Base-by-base conservation (phyloP, 2,113 vertebrate genomes). In the Urocynchramus pylzowi region DNA sequence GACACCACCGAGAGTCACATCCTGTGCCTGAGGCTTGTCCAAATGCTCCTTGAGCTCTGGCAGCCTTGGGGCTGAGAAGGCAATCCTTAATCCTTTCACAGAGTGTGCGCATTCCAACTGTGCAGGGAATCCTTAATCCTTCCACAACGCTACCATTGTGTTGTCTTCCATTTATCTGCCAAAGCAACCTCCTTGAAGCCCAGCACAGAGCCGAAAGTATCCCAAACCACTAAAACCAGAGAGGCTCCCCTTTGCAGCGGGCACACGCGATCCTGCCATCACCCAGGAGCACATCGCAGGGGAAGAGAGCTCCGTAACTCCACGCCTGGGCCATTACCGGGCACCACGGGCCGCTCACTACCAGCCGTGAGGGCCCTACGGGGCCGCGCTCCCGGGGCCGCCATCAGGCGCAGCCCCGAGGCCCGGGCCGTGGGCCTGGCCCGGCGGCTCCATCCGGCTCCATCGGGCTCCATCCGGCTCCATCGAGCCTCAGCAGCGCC, bases 291-390 rank as follows among this genome's bases (percentile, higher is more conserved):
- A 10, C 71, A 8, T 1, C 0, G 8, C 17, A 27, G 0, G 26
- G 44, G 24, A 13, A 26, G 5, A 35, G 37, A 7, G 20, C 31
- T 49, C 10, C 7, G 3, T 2, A 3, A 42, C 17, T 35, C 24
- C 50, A 4, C 1, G 1, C 22, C 44, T 10, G 31, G 1, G 53
- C 7, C 9, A n/a, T 3, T 2, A 4, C 19, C 11, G 4, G 23
- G 18, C 41, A 1, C 26, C 4, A 13, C 12, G n/a, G 22, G n/a
- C 28, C 2, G 12, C 13, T 6, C 2, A n/a, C 7, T 24, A 35
- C 37, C 57, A 19, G 13, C 42, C 20, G 7, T 14, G 60, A 17
- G 70, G 69, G n/a, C 42, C 2, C 41, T 13, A 15, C 11, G 28
- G 68, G 28, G 13, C 2, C 17, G 27, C 42, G 13, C 27, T 7